A percentile compares a stretch with the other conserved stretches of the same genome.
Conservation (phyloP, 1,140 invertebrate genomes). For the Hycleus phaleratus region DNA sequence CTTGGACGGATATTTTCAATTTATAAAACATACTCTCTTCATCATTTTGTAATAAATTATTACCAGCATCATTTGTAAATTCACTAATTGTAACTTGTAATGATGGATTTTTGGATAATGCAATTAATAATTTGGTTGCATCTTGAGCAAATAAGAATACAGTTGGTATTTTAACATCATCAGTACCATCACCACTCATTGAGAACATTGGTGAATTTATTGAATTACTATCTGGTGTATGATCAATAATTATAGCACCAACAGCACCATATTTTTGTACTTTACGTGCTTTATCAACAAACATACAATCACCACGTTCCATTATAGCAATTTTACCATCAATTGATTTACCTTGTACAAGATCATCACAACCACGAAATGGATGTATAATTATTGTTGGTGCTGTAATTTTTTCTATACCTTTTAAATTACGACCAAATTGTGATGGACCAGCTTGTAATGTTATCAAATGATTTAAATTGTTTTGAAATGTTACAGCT, state of each 20-base stretch:
- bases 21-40: constrained; percentile 40
- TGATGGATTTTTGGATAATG: constrained; percentile 45
- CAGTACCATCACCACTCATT: constrained; percentile 89
- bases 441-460: constrained; percentile 78
- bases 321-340: constrained; percentile 75
- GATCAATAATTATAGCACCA: constrained; percentile 85
- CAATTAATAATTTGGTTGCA: constrained; percentile 55
- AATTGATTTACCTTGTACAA: constrained; percentile 49
- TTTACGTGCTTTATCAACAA: constrained; percentile 85
- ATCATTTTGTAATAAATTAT: constrained; percentile 25
- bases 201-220: constrained; percentile 78
- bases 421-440: constrained; percentile 73
- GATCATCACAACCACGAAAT: constrained; percentile 57
- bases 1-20: constrained; percentile 40
- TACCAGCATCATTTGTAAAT: constrained; percentile 27
- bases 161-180: constrained; percentile 83
- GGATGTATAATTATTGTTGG: constrained; percentile 60
- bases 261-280: constrained; percentile 77
- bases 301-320: constrained; percentile 87
- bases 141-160: constrained; percentile 86
- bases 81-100: constrained; percentile 48
- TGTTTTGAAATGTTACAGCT: constrained; percentile 46
- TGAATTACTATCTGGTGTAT: constrained; percentile 64
- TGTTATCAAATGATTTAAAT: constrained; percentile 39
- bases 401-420: constrained; percentile 51